Percentiles rank a stretch among this genome's conserved stretches.
phyloP scores from a whole-genome alignment of 1,140 invertebrate species.

The Trichonephila inaurata region DNA sequence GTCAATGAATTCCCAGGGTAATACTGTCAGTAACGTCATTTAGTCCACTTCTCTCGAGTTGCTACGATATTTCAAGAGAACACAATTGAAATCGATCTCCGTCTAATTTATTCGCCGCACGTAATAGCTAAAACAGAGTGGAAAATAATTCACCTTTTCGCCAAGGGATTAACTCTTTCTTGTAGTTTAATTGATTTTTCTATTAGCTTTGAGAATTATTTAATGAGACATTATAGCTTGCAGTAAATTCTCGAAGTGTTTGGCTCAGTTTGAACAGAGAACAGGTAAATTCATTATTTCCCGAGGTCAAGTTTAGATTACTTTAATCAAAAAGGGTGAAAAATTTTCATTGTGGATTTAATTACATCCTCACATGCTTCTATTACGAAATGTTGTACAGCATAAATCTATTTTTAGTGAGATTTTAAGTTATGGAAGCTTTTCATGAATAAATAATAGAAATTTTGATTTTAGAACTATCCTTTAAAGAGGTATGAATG shows the following conservation, averaged over 20 bases:
- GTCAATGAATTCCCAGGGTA: not conserved
- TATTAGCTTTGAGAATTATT: conserved; percentile 22
- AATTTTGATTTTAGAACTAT: no score
- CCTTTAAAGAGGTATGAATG: no score
- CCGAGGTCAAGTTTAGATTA: not conserved
- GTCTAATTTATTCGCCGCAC: conserved; percentile 8
- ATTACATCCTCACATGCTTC: no score
- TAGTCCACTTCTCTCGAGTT: not conserved
- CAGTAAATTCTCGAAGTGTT: not conserved
- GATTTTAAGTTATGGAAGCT: no score
- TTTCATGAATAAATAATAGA: no score
- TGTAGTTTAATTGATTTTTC: conserved; percentile 35
- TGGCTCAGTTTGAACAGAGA: not conserved
- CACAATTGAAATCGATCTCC: conserved; percentile 3
- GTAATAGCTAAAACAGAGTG: not conserved
- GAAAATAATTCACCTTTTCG: conserved; percentile 14
- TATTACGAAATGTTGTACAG: no score
- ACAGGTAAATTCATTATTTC: conserved; percentile 21
- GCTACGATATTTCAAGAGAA: not conserved
- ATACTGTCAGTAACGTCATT: conserved; percentile 7
- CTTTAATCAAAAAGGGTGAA: not conserved
- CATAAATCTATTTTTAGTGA: no score
- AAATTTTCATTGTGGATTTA: no score
- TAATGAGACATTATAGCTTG: conserved; percentile 31
- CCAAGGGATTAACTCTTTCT: conserved; percentile 21